Base-by-base conservation (phyloP, 2,113 vertebrate genomes). In the Stegastes partitus region DNA sequence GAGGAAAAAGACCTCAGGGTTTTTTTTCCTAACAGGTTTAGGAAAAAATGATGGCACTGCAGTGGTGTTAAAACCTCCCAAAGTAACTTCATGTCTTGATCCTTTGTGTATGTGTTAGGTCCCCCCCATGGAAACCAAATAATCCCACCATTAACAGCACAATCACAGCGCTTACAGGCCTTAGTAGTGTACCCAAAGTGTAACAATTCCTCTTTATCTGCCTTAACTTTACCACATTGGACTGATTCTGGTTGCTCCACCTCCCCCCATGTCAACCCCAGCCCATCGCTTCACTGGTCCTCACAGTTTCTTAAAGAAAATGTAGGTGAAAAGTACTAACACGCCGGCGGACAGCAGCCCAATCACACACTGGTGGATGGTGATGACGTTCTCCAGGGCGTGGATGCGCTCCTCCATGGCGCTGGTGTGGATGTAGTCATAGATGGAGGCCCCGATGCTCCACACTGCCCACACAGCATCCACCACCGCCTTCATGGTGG, bases 401-500 rank as follows among this genome's bases (percentile, higher is more conserved):
- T 94, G 92, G 83, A 95, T 95, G 62, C 94, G 93, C 78, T 94
- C 93, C 87, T 95, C 94, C 94, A 95, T 95, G 77, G 94, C 94
- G 31, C 74, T 94, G 80, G 94, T 95, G 90, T 95, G 79, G 75
- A 95, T 87, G 89, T 95, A 95, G 91, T 95, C 94, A 83, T 95
- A 95, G 66, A 95, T 89, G 63, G 92, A 94, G 81, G 90, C 93
- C 11, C 90, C 93, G 31, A 95, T 93, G 87, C 94, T 95, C 95
- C 94, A 95, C 77, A 94, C 90, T 0, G 84, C 91, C 95, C 94
- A 95, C 14, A 93, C 74, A 0, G 91, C 94, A 39, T 95, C 95
- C 89, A 95, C 93, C 86, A 95, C 65, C 0, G 94, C 93, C 84
- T 93, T 95, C 91, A 95, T 92, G 49, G 92, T 93, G 75, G 93